Percentiles rank a stretch among this genome's conserved stretches.
Evolutionary conservation across 1,140 invertebrate species (phyloP).

Genomic region (Littorina saxatilis): DNA sequence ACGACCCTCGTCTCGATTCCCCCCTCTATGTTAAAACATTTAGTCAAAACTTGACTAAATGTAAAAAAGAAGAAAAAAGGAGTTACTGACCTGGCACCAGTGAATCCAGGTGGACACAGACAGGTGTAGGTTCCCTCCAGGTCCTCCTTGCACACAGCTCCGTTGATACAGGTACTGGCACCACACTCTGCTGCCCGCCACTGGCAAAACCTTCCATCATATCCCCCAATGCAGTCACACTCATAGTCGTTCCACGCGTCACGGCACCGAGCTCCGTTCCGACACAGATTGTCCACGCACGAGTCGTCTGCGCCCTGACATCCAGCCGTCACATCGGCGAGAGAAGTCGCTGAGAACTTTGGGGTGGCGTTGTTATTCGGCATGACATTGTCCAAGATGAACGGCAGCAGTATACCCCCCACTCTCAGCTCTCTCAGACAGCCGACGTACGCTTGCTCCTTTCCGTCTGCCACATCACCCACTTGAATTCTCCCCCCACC

Average conservation of each 20-base stretch:
- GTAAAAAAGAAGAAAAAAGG: too few relatives aligned
- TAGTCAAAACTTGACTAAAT: too few relatives aligned
- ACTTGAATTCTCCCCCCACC: not conserved
- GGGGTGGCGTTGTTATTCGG: slow-evolving; percentile 65
- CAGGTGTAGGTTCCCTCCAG: slow-evolving; percentile 94
- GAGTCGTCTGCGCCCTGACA: slow-evolving; percentile 37
- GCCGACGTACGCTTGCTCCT: slow-evolving; percentile 77
- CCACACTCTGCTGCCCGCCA: slow-evolving; percentile 89
- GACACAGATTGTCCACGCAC: slow-evolving; percentile 68
- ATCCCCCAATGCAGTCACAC: slow-evolving; percentile 81
- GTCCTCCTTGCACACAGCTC: slow-evolving; percentile 94
- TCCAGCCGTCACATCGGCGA: slow-evolving; percentile 20
- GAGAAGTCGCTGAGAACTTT: slow-evolving; percentile 56
- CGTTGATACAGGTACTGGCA: slow-evolving; percentile 78
- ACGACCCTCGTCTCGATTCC: too few relatives aligned
- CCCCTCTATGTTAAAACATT: too few relatives aligned
- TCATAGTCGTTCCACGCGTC: slow-evolving; percentile 71
- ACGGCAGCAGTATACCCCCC: slow-evolving; percentile 90
- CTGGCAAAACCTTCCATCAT: slow-evolving; percentile 89
- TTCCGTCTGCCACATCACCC: slow-evolving; percentile 22
- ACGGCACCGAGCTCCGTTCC: slow-evolving; percentile 74
- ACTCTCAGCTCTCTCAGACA: slow-evolving; percentile 94
- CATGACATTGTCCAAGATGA: slow-evolving; percentile 81
- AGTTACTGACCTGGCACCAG: slow-evolving; percentile 81
- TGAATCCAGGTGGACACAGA: slow-evolving; percentile 91